Base-by-base conservation (phyloP, 2,113 vertebrate genomes). In the Ceyx melanurus region DNA sequence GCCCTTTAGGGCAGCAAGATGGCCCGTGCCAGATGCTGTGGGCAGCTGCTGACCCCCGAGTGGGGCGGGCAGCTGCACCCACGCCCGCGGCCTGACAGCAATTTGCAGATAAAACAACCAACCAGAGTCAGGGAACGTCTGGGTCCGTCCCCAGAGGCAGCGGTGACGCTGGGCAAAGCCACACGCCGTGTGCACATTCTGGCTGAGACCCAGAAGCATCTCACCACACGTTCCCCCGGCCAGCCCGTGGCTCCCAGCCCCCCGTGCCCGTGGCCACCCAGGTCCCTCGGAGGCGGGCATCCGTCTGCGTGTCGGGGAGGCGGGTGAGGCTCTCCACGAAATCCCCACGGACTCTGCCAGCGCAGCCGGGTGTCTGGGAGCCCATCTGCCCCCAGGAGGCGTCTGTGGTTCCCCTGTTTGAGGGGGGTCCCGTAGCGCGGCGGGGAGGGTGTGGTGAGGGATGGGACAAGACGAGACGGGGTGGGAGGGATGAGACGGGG, bases 351-450 rank as follows among this genome's bases (percentile, higher is more conserved):
- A 75, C 57, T 64, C 86, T 29, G 76, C 37, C 75, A 3, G 89
- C 2, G 3, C 28, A 65, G 82, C 64, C 7, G 22, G 46, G 50
- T 4, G 10, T 68, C 56, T 33, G 56, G 20, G 72, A 57, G 80
- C 86, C 54, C 15, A 31, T 40, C 86, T 66, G 68, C 72, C 68
- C 90, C 33, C 25, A 2, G 80, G 91, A 35, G n/a, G 10, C 64
- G 70, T 74, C 84, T 94, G 95, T 82, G 89, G 76, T 84, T 86
- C 84, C 81, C 65, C 68, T 43, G 54, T 57, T 45, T 89, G 90
- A 77, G 84, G 83, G 85, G 22, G 89, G 76, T 93, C 92, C 72
- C 6, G 1, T 3, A 50, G 71, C 2, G 14, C 3, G 13, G 82
- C 10, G 85, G 65, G 70, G 48, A 79, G 76, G 80, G 62, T 17